Evolutionary conservation across 2,797 vertebrate genomes (phyloP).

Genomic region (Enteromius viviparus): DNA sequence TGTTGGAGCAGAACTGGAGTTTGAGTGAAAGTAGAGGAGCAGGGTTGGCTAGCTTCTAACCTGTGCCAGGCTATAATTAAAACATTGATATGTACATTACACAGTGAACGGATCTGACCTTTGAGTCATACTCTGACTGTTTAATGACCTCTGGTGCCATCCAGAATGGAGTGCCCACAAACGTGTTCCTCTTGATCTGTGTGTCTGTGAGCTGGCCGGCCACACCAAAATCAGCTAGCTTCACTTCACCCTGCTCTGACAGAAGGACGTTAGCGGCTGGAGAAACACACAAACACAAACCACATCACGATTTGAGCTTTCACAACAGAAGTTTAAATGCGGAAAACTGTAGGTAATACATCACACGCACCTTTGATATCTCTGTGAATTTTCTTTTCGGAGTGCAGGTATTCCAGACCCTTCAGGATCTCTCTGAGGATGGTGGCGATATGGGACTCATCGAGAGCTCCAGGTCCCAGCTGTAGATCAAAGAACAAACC

Average conservation of each 20-base stretch:
- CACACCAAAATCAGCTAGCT: slow-evolving; percentile 97
- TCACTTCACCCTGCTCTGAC: slow-evolving; percentile 96
- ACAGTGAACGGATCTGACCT: slow-evolving; percentile 75
- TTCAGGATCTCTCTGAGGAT: slow-evolving; percentile 96
- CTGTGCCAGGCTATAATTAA: background rate
- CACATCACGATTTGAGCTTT: background rate
- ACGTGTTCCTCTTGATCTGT: slow-evolving; percentile 98
- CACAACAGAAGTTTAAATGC: background rate
- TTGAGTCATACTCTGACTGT: slow-evolving; percentile 96
- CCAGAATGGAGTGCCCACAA: slow-evolving; percentile 98
- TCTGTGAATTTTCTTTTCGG: slow-evolving; percentile 98
- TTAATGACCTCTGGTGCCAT: slow-evolving; percentile 99
- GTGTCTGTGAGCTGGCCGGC: slow-evolving; percentile 97
- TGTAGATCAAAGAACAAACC: slow-evolving; percentile 62
- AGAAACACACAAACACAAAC: background rate
- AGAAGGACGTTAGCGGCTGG: slow-evolving; percentile 88
- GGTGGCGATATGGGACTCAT: slow-evolving; percentile 96
- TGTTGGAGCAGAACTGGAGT: background rate
- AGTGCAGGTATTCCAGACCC: slow-evolving; percentile 97
- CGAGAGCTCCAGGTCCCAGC: slow-evolving; percentile 93
- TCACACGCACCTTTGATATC: slow-evolving; percentile 92
- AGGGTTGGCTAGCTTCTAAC: background rate
- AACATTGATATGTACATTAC: background rate
- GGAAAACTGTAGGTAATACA: background rate
- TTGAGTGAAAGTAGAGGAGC: background rate